Evolutionary conservation across 2,797 vertebrate genomes (phyloP), one percentile per base, ranked within the genome.

Genomic region (Borostomias antarcticus): DNA sequence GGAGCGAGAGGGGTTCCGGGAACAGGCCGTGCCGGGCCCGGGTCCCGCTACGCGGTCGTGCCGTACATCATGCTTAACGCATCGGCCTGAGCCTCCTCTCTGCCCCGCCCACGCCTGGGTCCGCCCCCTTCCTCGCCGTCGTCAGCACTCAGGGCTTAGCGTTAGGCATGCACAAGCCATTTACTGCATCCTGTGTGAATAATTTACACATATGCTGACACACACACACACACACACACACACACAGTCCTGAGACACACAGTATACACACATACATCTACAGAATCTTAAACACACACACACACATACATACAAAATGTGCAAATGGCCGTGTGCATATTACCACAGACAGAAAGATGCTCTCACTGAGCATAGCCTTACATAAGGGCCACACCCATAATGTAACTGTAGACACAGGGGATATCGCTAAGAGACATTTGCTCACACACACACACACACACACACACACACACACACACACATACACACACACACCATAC

Each of bases 151-250:
- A 43, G 40, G 40, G 40, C 40, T 4, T 40, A 74, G 74, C 35
- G 7, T 65, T 60, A 50, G 35, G 80, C 85, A 86, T 4, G 69
- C 83, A 82, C 81, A 68, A 84, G 85, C 86, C 72, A 75, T 64
- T 84, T 88, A 82, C 80, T 58, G 78, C 81, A 82, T 88, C 70
- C 60, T 0, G 76, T 84, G 73, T 93, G 89, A 94, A 93, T 93
- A 90, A 94, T 94, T 93, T 85, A 92, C 77, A 73, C 59, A 61
- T n/a, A n/a, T n/a, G n/a, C n/a, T n/a, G 60, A 60, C 54, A 62
- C 70, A 76, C 66, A 17, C 23, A 21, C 48, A 52, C 40, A 26
- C 37, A 45, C 66, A 7, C 40, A 43, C 6, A 17, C 13, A 43
- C 3, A 43, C 40, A 4, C 40, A 43, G 40, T 43, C 40, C 40